phyloP scores from a whole-genome alignment of 1,140 invertebrate species.

The Pseudomyrmex pallidus region DNA sequence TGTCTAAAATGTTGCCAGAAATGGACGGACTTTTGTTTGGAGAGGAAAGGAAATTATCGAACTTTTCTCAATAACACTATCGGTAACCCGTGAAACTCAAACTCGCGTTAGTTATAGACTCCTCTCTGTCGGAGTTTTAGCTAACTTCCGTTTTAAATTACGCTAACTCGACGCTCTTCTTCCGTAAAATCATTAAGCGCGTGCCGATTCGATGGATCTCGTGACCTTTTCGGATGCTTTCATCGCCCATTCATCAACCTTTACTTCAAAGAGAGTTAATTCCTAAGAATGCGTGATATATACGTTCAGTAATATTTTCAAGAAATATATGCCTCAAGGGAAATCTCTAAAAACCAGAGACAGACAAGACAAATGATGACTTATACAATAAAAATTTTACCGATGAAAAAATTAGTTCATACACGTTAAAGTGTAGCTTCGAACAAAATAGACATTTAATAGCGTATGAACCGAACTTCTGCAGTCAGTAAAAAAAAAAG shows the following conservation, averaged over 20 bases:
- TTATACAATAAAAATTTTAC: constrained; percentile 6
- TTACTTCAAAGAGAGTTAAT: neutral
- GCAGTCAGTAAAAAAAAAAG: too few relatives aligned
- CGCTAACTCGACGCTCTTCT: constrained; percentile 6
- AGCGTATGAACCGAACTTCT: too few relatives aligned
- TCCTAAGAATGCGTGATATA: neutral
- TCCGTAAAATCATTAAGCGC: constrained; percentile 43
- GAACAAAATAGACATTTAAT: too few relatives aligned
- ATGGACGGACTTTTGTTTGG: constrained; percentile 38
- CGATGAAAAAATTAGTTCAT: neutral
- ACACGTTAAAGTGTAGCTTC: too few relatives aligned
- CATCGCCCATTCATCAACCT: neutral
- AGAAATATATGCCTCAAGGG: neutral
- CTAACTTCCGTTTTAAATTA: constrained; percentile 52
- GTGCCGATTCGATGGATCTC: neutral
- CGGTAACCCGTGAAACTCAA: constrained; percentile 35
- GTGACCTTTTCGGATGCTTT: constrained; percentile 14
- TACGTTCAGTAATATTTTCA: constrained; percentile 2
- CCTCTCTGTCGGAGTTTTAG: neutral
- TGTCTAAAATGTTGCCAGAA: constrained; percentile 19
- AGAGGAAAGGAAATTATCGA: constrained; percentile 27
- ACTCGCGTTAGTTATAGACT: constrained; percentile 27
- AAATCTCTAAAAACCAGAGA: too few relatives aligned
- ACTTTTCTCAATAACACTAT: constrained; percentile 48
- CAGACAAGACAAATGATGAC: too few relatives aligned